phyloP scores from a whole-genome alignment of 2,113 vertebrate species.

The Lepus timidus region DNA sequence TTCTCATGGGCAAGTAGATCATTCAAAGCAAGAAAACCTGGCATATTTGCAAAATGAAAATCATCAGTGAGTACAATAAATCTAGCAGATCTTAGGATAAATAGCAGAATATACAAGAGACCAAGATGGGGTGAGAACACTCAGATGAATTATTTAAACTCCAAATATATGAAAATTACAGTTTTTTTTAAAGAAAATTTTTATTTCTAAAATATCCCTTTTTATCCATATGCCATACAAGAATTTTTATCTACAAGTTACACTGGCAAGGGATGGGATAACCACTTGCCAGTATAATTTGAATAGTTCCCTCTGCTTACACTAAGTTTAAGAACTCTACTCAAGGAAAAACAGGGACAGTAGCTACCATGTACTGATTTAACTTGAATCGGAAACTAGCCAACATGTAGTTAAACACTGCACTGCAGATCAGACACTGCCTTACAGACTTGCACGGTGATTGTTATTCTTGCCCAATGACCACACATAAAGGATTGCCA shows the following conservation, averaged over 20 bases:
- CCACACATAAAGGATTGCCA: constrained; percentile 24
- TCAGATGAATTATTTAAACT: not conserved
- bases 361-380: not conserved
- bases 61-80: not conserved
- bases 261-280: not conserved
- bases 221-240: not conserved
- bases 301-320: not conserved
- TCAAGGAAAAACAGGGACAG: not conserved
- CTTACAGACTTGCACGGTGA: not conserved
- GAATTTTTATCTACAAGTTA: not conserved
- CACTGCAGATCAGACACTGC: not conserved
- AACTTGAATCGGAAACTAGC: constrained; percentile 18
- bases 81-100: not conserved
- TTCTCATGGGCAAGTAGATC: not conserved
- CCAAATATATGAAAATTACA: not conserved
- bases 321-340: not conserved
- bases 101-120: not conserved
- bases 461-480: not conserved
- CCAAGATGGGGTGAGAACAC: not conserved
- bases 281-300: not conserved
- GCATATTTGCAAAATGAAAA: not conserved
- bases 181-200: not conserved
- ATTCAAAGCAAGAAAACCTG: not conserved
- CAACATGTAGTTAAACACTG: not conserved
- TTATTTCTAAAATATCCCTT: constrained; percentile 1